Evolutionary conservation across 2,113 vertebrate species (phyloP).

Genomic region (Tetrax tetrax): DNA sequence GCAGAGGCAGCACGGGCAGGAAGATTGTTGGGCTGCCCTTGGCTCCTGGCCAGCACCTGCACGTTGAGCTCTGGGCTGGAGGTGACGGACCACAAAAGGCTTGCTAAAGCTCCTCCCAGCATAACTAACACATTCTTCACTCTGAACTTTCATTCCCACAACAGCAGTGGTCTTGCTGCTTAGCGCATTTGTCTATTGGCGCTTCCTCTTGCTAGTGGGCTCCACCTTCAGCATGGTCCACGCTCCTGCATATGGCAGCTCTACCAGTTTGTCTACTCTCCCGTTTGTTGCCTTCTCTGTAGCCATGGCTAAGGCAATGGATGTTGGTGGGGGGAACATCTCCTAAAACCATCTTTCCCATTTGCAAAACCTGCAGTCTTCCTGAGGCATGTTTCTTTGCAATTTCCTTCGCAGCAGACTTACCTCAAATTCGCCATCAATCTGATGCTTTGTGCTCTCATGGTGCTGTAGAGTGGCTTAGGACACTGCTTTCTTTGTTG

Average conservation of each 20-base stretch:
- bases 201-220: accelerated
- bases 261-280: not conserved
- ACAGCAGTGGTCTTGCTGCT: not conserved
- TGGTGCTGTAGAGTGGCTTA: not conserved
- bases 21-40: not conserved
- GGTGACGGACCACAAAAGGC: not conserved
- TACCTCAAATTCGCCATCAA: accelerated
- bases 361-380: not conserved
- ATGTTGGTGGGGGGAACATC: not conserved
- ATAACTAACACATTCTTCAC: not conserved
- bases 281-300: not conserved
- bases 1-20: not conserved
- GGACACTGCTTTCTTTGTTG: not conserved
- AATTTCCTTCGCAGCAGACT: not conserved
- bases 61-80: not conserved
- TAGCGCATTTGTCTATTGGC: not conserved
- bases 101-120: not conserved
- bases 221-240: not conserved
- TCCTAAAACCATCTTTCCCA: not conserved
- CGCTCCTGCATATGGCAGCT: not conserved
- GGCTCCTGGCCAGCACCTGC: not conserved
- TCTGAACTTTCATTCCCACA: not conserved
- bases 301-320: not conserved
- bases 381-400: not conserved
- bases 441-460: not conserved